Percentiles rank a stretch among this genome's conserved stretches.
phyloP scores from a whole-genome alignment of 2,888 invertebrate genomes.

The Nomada ruficornis region DNA sequence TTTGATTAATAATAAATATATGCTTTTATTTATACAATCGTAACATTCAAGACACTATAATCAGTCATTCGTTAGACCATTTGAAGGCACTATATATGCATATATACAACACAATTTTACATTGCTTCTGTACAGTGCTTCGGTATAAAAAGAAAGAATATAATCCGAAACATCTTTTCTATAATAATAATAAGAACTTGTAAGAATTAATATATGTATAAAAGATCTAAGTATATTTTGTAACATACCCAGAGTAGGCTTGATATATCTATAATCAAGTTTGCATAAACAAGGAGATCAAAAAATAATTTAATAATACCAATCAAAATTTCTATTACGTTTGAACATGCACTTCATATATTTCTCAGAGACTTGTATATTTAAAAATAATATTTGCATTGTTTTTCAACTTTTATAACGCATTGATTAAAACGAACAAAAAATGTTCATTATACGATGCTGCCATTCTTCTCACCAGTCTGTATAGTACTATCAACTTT shows the following conservation, averaged over 20 bases:
- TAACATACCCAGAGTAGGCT: background rate
- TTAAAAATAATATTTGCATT: slow-evolving; percentile 27
- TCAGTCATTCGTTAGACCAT: slow-evolving; percentile 11
- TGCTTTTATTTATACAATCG: slow-evolving; percentile 46
- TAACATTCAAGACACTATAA: slow-evolving; percentile 9
- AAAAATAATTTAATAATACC: slow-evolving; percentile 5
- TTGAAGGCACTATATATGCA: slow-evolving; percentile 11
- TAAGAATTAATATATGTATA: background rate
- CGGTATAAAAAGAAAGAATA: background rate
- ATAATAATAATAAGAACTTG: slow-evolving; percentile 4
- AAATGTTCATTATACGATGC: background rate
- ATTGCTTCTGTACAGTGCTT: slow-evolving; percentile 18
- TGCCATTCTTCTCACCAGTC: background rate
- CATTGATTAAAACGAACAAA: slow-evolving; percentile 1
- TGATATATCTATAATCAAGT: background rate
- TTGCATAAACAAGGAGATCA: background rate
- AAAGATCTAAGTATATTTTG: slow-evolving; percentile 8
- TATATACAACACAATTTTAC: slow-evolving; percentile 32
- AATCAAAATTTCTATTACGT: background rate
- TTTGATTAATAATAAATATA: slow-evolving; percentile 52
- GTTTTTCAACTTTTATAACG: slow-evolving; percentile 16
- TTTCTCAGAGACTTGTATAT: background rate
- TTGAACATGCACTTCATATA: background rate
- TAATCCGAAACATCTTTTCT: background rate
- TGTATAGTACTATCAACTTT: slow-evolving; percentile 38